Evolutionary conservation across 2,888 invertebrate genomes (phyloP).

Genomic region (Apamea anceps): DNA sequence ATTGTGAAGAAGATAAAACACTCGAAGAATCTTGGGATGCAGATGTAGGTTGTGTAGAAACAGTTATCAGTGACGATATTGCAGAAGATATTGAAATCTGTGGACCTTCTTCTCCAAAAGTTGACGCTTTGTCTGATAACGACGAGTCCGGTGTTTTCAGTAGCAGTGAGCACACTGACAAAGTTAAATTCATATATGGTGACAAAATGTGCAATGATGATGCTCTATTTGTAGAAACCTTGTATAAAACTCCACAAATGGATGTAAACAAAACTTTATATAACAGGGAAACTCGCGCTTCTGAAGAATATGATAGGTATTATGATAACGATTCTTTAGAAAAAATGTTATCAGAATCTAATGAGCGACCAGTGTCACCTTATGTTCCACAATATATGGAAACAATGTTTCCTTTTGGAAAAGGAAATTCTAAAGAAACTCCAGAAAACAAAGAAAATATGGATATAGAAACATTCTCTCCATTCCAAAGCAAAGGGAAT

Average conservation of each 20-base stretch:
- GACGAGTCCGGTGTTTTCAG: constrained; percentile 68
- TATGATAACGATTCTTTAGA: constrained; percentile 76
- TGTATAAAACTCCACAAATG: constrained; percentile 84
- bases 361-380: constrained; percentile 63
- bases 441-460: constrained; percentile 74
- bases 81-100: constrained; percentile 82
- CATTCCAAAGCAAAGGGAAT: constrained; percentile 59
- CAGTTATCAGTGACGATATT: constrained; percentile 85
- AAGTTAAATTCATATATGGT: constrained; percentile 80
- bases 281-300: constrained; percentile 60
- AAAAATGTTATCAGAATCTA: constrained; percentile 75
- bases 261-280: constrained; percentile 81
- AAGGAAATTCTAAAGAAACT: constrained; percentile 52
- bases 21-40: constrained; percentile 84
- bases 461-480: constrained; percentile 54
- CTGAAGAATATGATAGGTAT: constrained; percentile 59
- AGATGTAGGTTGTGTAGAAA: constrained; percentile 86
- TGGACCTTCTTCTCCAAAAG: constrained; percentile 74
- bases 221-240: constrained; percentile 80
- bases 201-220: constrained; percentile 79
- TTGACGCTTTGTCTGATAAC: constrained; percentile 63
- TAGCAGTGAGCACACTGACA: constrained; percentile 74
- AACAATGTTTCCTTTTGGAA: constrained; percentile 56
- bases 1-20: constrained; percentile 72
- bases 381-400: constrained; percentile 61